Evolutionary conservation across 2,888 invertebrate genomes (phyloP), one percentile per base, ranked within the genome.

Genomic region (Sminthurides aquaticus): DNA sequence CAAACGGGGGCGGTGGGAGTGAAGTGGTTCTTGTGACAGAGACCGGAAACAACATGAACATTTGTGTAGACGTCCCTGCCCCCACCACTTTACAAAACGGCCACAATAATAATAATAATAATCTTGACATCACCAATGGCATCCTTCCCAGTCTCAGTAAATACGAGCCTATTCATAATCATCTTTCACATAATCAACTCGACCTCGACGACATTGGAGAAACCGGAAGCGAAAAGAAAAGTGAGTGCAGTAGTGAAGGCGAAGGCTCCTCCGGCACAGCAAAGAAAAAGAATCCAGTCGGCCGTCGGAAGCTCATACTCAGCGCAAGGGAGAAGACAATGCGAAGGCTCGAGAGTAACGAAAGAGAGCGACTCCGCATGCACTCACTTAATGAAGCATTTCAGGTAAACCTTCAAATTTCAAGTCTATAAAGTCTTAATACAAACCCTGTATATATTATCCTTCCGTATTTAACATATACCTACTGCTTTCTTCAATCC

Each of bases 341-440:
- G 62, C 65, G 74, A 67, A 67, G 74, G 64, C 69, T 75, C 27
- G 74, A 75, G 63, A 72, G 72, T 66, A 75, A 75, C 60, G 74
- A 75, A 59, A 67, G 74, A 60, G 74, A 75, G 67, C 64, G 74
- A 68, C 71, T 75, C 59, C 68, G 74, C 56, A 75, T 75, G 74
- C 74, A 75, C 67, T 72, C 72, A 61, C 73, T 75, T 68, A 75
- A 75, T 69, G 73, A 75, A 63, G 74, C 74, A 26, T 75, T 75
- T 61, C 73, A 73, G 73, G 74, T 75, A 69, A 70, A 52, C n/a
- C n/a, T n/a, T n/a, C 20, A 15, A 60, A 3, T 49, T 27, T 25
- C 8, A 57, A 54, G 8, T 18, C 11, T 15, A n/a, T n/a, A 57
- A 26, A 11, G 8, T 27, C 20, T 25, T 57, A 11, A 24, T 26